Evolutionary conservation across 2,797 vertebrate genomes (phyloP), one percentile per base, ranked within the genome.

Genomic region (Chrysolophus pictus): DNA sequence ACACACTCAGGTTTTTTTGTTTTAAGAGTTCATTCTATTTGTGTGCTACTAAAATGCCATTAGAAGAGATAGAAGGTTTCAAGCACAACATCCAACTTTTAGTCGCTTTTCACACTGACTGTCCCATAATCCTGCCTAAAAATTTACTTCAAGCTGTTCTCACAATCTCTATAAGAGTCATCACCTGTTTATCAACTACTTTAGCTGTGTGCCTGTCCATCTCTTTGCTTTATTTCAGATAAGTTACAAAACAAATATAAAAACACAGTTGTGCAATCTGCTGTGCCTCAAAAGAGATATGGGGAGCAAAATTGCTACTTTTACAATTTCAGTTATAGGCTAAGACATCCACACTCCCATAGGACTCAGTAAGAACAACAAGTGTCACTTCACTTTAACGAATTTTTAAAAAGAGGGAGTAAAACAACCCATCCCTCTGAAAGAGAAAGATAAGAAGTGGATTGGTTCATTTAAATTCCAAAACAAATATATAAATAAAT

Each of bases 201-300:
- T 68, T 55, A 64, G 53, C 73, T 63, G 9, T 18, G 18, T 59
- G 55, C 44, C 55, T 59, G 37, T 53, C 46, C 19, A 28, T 35
- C 63, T 74, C 63, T 46, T 60, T 63, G 12, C 26, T 63, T 19
- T 53, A 86, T 67, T 67, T 63, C 37, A 78, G 56, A 58, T 39
- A 86, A 65, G 62, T 63, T 71, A 63, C 12, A 63, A 88, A 88
- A 71, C 13, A 49, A 68, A 93, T 14, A 12, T 64, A 91, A 76
- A 80, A 80, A 13, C 31, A 76, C 4, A 39, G 29, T 53, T 39
- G 14, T 46, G 35, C n/a, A 84, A 37, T 80, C 41, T 81, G 46
- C 62, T 77, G 33, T 63, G 69, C 47, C 63, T 74, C 33, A 37
- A 42, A 85, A 91, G 74, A 56, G 24, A 69, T 12, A 23, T 26